Base-by-base conservation (phyloP, 2,797 vertebrate genomes). In the Melanotaenia parkinsoni region DNA sequence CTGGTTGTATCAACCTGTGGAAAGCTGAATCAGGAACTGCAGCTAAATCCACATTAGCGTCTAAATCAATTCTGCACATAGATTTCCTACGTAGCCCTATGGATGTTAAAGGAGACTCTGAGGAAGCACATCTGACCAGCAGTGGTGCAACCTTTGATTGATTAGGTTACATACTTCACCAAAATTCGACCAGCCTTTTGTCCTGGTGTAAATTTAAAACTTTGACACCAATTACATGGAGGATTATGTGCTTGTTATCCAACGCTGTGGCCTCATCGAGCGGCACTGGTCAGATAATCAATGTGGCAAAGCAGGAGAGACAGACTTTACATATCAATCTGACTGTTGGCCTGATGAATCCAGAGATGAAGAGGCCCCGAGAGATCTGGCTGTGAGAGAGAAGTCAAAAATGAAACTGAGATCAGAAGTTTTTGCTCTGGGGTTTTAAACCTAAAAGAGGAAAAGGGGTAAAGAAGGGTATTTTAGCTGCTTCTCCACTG, bases 191-290 rank as follows among this genome's bases (percentile, higher is more conserved):
- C 22, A 45, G 76, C 37, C 45, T 47, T 16, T 80, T 70, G 61
- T 62, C 37, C 68, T 28, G 59, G 63, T 79, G 65, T 85, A 77
- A 76, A 81, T 78, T 67, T 75, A 84, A 76, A 80, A 66, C 74
- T 35, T 56, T 63, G 71, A 81, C 81, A 79, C 76, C 63, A 74
- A 73, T 84, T 83, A 74, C 57, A 5, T 64, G 53, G 54, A 69
- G 75, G 85, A 83, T 90, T 79, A 83, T 79, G 85, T 81, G 75
- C 70, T 84, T 74, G 73, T 91, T 89, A 86, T 79, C 81, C 3
- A 50, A 71, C 75, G 45, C 60, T 68, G 79, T 74, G 80, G 82
- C 67, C 65, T 72, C 63, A 79, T 76, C 32, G 37, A 88, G 70
- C 51, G 24, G 37, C 5, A 28, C 70, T 1, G 57, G 70, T 64